These are phyloP conservation scores for Typhlomys cinereus DNA, from an alignment of 2,113 vertebrate species.

Conservation along the genomic window DNA sequence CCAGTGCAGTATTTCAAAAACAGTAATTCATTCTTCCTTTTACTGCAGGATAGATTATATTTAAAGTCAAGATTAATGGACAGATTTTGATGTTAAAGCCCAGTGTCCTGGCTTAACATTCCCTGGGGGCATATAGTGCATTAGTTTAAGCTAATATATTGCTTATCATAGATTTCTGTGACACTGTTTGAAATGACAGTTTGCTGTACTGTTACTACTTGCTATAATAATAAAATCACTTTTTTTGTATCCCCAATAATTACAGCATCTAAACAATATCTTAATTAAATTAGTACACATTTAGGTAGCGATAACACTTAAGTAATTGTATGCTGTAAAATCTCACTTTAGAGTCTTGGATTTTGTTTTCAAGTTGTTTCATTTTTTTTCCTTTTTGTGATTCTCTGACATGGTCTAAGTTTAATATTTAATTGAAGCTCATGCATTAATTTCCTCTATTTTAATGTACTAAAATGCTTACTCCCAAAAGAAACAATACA, in stretches of 20 bases:
- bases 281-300: conserved; percentile 95
- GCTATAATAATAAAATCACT: conserved; percentile 95
- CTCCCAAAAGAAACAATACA: conserved; percentile 50
- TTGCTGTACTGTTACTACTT: conserved; percentile 88
- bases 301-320: conserved; percentile 91
- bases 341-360: conserved; percentile 77
- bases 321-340: conserved; percentile 89
- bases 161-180: conserved; percentile 87
- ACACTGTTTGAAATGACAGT: conserved; percentile 89
- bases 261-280: conserved; percentile 94
- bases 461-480: conserved; percentile 56
- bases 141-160: conserved; percentile 89
- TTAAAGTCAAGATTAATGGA: conserved; percentile 96
- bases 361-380: not conserved
- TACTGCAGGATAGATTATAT: conserved; percentile 89
- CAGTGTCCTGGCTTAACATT: conserved; percentile 86
- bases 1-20: conserved; percentile 84
- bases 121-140: conserved; percentile 91
- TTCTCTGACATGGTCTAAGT: conserved; percentile 74
- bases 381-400: conserved; percentile 70
- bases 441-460: conserved; percentile 63
- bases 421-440: conserved; percentile 68
- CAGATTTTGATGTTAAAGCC: conserved; percentile 89
- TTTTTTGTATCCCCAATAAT: conserved; percentile 92
- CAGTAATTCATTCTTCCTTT: conserved; percentile 88